A percentile compares a stretch with the other conserved stretches of the same genome.
These are phyloP conservation scores for Telenomus remus DNA, from an alignment of 1,140 invertebrate genomes.

Conservation along the genomic window DNA sequence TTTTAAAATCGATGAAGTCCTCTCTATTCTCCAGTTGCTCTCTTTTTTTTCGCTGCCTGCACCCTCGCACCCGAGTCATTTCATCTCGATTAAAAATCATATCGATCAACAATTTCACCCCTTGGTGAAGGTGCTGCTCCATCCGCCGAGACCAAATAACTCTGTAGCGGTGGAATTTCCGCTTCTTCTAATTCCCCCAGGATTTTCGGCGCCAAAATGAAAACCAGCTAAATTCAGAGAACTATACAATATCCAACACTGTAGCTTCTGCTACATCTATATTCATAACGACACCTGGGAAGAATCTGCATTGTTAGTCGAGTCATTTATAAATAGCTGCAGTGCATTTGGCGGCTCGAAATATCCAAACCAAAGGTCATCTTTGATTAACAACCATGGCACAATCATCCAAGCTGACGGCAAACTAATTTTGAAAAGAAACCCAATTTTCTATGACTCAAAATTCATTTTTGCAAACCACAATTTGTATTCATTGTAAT, in stretches of 20 bases:
- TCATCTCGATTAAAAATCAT: conserved; percentile 56
- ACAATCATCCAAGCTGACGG: too few relatives aligned
- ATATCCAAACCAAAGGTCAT: not conserved
- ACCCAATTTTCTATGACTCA: too few relatives aligned
- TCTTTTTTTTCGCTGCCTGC: conserved; percentile 30
- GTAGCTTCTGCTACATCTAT: conserved; percentile 8
- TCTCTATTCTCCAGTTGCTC: conserved; percentile 39
- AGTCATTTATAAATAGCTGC: conserved; percentile 24
- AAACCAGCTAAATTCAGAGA: conserved; percentile 15
- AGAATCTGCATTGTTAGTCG: conserved; percentile 23
- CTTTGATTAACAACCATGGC: too few relatives aligned
- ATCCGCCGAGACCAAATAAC: conserved; percentile 38
- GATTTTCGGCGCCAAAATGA: conserved; percentile 33
- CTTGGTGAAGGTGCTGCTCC: conserved; percentile 20
- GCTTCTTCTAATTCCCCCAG: conserved; percentile 34
- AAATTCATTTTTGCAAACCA: too few relatives aligned
- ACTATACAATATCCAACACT: conserved; percentile 18
- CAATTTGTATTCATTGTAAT: too few relatives aligned
- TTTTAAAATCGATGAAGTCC: conserved; percentile 58
- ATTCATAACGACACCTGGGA: conserved; percentile 23
- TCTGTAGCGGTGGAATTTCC: conserved; percentile 36
- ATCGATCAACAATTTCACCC: conserved; percentile 42
- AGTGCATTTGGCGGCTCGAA: conserved; percentile 5
- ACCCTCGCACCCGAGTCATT: conserved; percentile 24
- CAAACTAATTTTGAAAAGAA: too few relatives aligned